Conservation (phyloP, 2,888 invertebrate genomes). For the Hipparchia sbordonii region DNA sequence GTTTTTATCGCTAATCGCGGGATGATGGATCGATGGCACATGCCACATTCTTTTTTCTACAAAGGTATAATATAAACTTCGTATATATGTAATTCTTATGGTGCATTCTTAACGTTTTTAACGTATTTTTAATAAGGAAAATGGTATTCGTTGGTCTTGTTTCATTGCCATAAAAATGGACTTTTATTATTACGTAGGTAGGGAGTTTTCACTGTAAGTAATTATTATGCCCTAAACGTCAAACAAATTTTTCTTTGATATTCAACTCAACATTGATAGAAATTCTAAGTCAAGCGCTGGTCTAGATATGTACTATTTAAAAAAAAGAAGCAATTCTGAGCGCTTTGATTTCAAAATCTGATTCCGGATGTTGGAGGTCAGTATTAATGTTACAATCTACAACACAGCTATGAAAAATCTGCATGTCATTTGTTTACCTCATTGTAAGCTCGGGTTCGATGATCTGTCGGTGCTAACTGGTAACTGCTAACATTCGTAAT, state of each 20-base stretch:
- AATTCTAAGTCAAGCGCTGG: too few relatives aligned
- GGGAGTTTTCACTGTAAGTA: too few relatives aligned
- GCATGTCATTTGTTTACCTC: conserved; percentile 2
- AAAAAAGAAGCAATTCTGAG: too few relatives aligned
- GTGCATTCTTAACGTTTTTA: conserved; percentile 5
- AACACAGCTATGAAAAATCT: background rate
- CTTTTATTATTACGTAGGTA: too few relatives aligned
- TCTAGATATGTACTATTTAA: too few relatives aligned
- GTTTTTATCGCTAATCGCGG: conserved; percentile 29
- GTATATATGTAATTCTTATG: background rate
- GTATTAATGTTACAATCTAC: too few relatives aligned
- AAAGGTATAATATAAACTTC: conserved; percentile 17
- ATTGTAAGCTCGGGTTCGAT: background rate
- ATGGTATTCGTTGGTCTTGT: background rate
- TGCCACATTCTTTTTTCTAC: conserved; percentile 20
- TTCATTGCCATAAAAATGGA: background rate
- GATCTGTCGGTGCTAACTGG: background rate
- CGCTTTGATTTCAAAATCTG: too few relatives aligned
- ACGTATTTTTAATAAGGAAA: background rate
- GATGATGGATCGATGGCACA: conserved; percentile 30
- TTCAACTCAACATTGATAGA: too few relatives aligned
- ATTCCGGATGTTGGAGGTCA: too few relatives aligned
- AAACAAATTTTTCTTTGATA: too few relatives aligned
- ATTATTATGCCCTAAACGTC: too few relatives aligned
- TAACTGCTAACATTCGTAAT: background rate